Percentiles rank a stretch among this genome's conserved stretches.
Evolutionary conservation across 2,113 vertebrate genomes (phyloP).

Genomic region (Chaenocephalus aceratus): DNA sequence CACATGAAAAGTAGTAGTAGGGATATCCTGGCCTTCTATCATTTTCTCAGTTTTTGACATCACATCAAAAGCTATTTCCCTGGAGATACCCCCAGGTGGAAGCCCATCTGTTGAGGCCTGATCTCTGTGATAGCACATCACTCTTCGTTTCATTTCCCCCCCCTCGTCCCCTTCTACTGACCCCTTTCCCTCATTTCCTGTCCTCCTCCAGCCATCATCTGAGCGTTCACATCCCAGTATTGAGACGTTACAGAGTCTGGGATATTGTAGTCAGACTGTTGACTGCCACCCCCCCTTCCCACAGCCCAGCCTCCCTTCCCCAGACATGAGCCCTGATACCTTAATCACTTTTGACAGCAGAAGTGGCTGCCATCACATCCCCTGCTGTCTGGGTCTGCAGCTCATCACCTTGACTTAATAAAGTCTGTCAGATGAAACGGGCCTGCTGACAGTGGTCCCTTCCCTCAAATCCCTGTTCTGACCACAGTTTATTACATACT

Average conservation of each 20-base stretch:
- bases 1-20: neutral
- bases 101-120: constrained; percentile 38
- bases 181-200: constrained; percentile 22
- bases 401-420: constrained; percentile 57
- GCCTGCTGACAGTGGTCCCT: constrained; percentile 18
- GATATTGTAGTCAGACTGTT: constrained; percentile 22
- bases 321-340: constrained; percentile 31
- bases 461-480: constrained; percentile 2
- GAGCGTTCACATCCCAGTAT: constrained; percentile 31
- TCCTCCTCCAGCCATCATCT: neutral
- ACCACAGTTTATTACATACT: neutral
- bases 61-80: constrained; percentile 33
- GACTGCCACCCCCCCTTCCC: neutral
- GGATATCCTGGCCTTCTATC: neutral
- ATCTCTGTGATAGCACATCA: constrained; percentile 22
- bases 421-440: constrained; percentile 49
- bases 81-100: constrained; percentile 28
- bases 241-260: constrained; percentile 32
- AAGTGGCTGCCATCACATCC: constrained; percentile 46
- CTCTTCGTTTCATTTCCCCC: constrained; percentile 10
- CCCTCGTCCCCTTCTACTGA: constrained; percentile 21
- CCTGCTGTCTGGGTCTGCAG: constrained; percentile 42
- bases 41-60: constrained; percentile 21
- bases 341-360: constrained; percentile 62
- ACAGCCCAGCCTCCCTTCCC: neutral